Percentiles rank a stretch among this genome's conserved stretches.
Evolutionary conservation across 2,888 invertebrate species (phyloP).

Genomic region (Melolontha melolontha): DNA sequence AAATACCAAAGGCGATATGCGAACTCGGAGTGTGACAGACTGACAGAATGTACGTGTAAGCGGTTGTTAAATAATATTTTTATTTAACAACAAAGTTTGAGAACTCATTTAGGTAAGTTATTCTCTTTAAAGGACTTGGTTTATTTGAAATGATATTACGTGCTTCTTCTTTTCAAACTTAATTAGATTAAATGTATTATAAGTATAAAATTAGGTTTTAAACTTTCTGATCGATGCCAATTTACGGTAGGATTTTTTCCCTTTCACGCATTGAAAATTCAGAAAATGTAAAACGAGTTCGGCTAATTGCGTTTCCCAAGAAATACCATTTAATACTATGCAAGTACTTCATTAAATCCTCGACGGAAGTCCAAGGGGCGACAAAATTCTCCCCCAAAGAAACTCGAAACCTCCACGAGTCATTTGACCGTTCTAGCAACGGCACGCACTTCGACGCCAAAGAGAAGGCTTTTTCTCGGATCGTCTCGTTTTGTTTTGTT

Average conservation of each 20-base stretch:
- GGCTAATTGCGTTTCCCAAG: conserved; percentile 25
- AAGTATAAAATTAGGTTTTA: too few relatives aligned
- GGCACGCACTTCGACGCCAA: conserved; percentile 36
- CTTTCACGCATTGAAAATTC: conserved; percentile 17
- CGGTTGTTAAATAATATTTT: too few relatives aligned
- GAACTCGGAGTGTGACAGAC: too few relatives aligned
- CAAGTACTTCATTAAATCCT: conserved; percentile 34
- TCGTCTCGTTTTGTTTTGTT: conserved; percentile 41
- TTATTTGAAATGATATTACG: too few relatives aligned
- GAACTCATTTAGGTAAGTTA: too few relatives aligned
- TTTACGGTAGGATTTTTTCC: neutral
- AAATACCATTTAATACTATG: conserved; percentile 30
- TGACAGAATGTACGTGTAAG: too few relatives aligned
- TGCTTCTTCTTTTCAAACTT: too few relatives aligned
- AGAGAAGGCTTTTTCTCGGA: conserved; percentile 35
- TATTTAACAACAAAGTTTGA: too few relatives aligned
- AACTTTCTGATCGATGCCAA: neutral
- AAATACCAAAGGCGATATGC: too few relatives aligned
- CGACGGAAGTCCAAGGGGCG: neutral
- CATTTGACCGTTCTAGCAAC: conserved; percentile 40
- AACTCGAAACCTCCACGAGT: conserved; percentile 33
- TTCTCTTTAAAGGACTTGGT: too few relatives aligned
- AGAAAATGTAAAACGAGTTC: conserved; percentile 29
- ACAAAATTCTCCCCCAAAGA: neutral
- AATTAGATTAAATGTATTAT: too few relatives aligned